Base-by-base conservation (phyloP, 2,797 vertebrate species). In the Alca torda region DNA sequence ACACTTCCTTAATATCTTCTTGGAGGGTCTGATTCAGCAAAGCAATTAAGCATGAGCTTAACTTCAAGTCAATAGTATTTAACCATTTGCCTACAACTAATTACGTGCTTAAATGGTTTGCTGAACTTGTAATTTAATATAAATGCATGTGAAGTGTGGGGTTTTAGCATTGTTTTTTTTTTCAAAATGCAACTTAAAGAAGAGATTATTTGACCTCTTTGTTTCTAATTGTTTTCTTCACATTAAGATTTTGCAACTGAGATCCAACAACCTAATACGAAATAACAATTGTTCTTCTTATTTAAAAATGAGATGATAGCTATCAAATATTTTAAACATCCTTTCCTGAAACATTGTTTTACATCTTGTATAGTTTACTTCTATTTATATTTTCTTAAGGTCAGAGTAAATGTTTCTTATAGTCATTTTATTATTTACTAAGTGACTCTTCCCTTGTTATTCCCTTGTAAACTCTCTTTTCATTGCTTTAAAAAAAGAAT, bases 41-140 rank as follows among this genome's bases (percentile, higher is more conserved):
- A 91, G 43, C 43, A 92, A 69, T 82, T 92, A 92, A 93, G 15
- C 11, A 11, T 63, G 64, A 87, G 50, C n/a, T 80, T 94, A 89
- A 91, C 53, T 77, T 87, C 56, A 94, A 92, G 68, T 91, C 75
- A 77, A 43, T 86, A 95, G 53, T 74, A 75, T 37, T 91, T 88
- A 85, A 77, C 48, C 45, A 68, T 51, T 92, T 80, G 28, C 31
- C 61, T 94, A 45, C 67, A 94, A 76, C n/a, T 91, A 94, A 94
- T 91, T 89, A 85, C 64, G 28, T 85, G 43, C 45, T 91, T 95
- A 95, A 94, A 91, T 60, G 21, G 31, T 68, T 95, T 91, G 16
- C 20, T 91, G 91, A 93, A 85, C 83, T 80, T 85, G 7, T 63
- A 87, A 63, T 93, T 89, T 85, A 85, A 59, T 92, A 80, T 77